Percentiles rank a stretch among this genome's conserved stretches.
Evolutionary conservation across 2,888 invertebrate species (phyloP).

Genomic region (Synergus laeviventris): DNA sequence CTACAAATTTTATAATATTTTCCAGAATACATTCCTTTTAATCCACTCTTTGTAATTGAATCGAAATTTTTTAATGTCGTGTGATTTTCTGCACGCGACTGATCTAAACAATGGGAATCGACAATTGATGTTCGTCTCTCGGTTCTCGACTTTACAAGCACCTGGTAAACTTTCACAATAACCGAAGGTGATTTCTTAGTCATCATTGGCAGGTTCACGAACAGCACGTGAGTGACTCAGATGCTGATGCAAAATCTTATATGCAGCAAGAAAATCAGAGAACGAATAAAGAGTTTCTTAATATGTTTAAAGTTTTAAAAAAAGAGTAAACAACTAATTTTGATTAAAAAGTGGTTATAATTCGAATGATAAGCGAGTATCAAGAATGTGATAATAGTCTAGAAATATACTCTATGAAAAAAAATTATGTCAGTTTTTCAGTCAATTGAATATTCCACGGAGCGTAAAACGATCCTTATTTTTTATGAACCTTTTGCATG

Average conservation of each 20-base stretch:
- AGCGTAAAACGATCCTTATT: neutral
- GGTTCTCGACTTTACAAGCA: constrained; percentile 11
- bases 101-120: neutral
- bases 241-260: constrained; percentile 13
- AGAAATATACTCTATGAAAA: no score
- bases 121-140: constrained; percentile 3
- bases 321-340: no score
- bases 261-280: neutral
- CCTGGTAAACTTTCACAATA: constrained; percentile 31
- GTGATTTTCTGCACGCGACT: neutral
- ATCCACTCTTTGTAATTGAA: neutral
- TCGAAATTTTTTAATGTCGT: neutral
- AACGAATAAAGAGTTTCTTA: constrained; percentile 17
- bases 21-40: neutral
- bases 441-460: neutral
- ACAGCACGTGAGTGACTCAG: constrained; percentile 38
- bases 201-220: constrained; percentile 39
- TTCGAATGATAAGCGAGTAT: no score
- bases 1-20: no score
- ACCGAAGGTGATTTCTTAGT: constrained; percentile 36
- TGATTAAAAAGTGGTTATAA: neutral
- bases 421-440: no score
- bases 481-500: neutral
- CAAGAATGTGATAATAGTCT: no score
- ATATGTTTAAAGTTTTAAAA: neutral